These are phyloP conservation scores for Habropoda laboriosa DNA, from an alignment of 1,140 invertebrate genomes.

Conservation along the genomic window DNA sequence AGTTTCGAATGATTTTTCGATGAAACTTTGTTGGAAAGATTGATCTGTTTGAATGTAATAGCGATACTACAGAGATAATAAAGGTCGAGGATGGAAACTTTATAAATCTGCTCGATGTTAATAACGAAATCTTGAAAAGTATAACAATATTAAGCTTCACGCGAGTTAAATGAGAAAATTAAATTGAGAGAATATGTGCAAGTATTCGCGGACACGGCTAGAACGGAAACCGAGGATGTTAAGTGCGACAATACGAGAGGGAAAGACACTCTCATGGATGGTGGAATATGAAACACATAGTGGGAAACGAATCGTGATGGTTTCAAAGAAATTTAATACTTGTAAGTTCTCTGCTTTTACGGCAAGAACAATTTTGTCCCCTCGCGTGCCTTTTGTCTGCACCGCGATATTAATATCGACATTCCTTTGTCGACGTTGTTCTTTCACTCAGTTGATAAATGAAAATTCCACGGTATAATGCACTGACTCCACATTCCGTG, in stretches of 20 bases:
- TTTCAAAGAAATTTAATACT: constrained; percentile 3
- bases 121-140: neutral
- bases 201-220: neutral
- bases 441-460: neutral
- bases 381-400: neutral
- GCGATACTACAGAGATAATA: no score
- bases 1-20: no score
- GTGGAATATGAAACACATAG: neutral
- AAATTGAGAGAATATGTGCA: constrained; percentile 4
- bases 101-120: no score
- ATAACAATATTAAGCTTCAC: neutral
- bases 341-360: no score
- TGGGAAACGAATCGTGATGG: neutral
- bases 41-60: no score
- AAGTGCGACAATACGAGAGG: neutral
- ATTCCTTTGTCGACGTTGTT: neutral
- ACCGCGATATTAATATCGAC: constrained; percentile 23
- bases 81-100: no score
- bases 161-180: neutral
- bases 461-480: constrained; percentile 3
- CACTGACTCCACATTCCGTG: neutral
- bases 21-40: no score
- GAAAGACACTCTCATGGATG: neutral
- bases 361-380: neutral
- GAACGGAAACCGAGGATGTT: neutral